Evolutionary conservation across 2,888 invertebrate genomes (phyloP).

Genomic region (Agrotis exclamationis): DNA sequence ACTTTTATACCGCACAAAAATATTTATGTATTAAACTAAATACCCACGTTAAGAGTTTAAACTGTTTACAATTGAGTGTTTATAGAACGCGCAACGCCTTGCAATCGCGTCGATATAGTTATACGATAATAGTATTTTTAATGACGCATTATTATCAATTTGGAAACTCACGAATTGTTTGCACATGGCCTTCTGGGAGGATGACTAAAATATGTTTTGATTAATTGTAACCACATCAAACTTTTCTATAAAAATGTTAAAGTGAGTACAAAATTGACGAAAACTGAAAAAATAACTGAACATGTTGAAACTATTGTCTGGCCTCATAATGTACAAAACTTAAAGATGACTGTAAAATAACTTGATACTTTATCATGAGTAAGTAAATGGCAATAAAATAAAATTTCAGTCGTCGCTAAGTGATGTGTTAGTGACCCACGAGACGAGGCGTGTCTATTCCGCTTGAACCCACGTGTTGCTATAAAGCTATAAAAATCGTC

Average conservation of each 20-base stretch:
- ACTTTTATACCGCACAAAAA: slow-evolving; percentile 65
- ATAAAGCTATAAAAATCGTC: slow-evolving; percentile 64
- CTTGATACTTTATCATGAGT: neutral
- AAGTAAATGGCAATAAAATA: neutral
- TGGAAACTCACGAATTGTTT: slow-evolving; percentile 17
- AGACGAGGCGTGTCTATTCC: slow-evolving; percentile 58
- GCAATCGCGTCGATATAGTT: slow-evolving; percentile 57
- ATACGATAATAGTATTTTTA: slow-evolving; percentile 58
- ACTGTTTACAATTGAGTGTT: slow-evolving; percentile 64
- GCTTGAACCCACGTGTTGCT: slow-evolving; percentile 58
- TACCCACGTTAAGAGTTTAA: slow-evolving; percentile 52
- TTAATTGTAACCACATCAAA: neutral
- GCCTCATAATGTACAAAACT: neutral
- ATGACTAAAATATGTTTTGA: slow-evolving; percentile 11
- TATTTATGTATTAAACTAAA: slow-evolving; percentile 59
- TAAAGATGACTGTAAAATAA: neutral
- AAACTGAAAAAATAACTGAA: neutral
- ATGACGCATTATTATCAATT: slow-evolving; percentile 41
- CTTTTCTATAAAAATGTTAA: neutral
- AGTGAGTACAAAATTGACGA: neutral
- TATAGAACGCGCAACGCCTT: slow-evolving; percentile 60
- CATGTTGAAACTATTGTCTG: neutral
- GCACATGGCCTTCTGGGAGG: slow-evolving; percentile 13
- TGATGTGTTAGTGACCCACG: slow-evolving; percentile 43
- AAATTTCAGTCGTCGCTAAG: slow-evolving; percentile 25